A percentile compares a stretch with the other conserved stretches of the same genome.
These are phyloP conservation scores for Phrynosoma platyrhinos DNA, from an alignment of 2,113 vertebrate genomes.

Conservation along the genomic window DNA sequence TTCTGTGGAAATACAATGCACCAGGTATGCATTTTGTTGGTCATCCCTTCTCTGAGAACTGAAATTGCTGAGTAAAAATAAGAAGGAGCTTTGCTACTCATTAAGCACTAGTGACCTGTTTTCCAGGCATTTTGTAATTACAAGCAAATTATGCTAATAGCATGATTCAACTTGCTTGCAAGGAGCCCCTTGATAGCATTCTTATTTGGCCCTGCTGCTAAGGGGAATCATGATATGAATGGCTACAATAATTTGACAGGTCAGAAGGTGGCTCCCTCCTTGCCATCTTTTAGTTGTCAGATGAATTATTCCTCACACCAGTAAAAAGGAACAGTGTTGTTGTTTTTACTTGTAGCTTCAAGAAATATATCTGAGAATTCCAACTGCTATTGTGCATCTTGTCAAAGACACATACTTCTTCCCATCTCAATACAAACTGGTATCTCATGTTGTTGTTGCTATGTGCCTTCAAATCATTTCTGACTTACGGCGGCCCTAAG, in stretches of 20 bases:
- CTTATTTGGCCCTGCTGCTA: background rate
- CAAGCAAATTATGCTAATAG: background rate
- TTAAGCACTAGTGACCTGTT: background rate
- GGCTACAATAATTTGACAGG: background rate
- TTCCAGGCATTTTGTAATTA: background rate
- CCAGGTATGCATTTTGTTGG: background rate
- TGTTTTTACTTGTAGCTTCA: background rate
- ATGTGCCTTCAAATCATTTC: no score
- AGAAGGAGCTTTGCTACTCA: background rate
- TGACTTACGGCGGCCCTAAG: no score
- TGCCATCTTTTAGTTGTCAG: background rate
- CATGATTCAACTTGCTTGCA: background rate
- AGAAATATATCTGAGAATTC: background rate
- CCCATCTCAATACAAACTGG: background rate
- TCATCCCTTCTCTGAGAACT: background rate
- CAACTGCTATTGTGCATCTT: background rate
- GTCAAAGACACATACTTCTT: background rate
- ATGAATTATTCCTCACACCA: background rate
- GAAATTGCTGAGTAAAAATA: background rate
- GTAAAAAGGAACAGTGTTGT: background rate
- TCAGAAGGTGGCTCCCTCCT: background rate
- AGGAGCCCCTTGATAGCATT: background rate
- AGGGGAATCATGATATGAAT: background rate
- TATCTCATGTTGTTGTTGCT: no score
- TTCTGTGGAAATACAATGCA: background rate